A percentile compares a stretch with the other conserved stretches of the same genome.
These are phyloP conservation scores for Pammene fasciana DNA, from an alignment of 2,888 invertebrate genomes.

Conservation along the genomic window DNA sequence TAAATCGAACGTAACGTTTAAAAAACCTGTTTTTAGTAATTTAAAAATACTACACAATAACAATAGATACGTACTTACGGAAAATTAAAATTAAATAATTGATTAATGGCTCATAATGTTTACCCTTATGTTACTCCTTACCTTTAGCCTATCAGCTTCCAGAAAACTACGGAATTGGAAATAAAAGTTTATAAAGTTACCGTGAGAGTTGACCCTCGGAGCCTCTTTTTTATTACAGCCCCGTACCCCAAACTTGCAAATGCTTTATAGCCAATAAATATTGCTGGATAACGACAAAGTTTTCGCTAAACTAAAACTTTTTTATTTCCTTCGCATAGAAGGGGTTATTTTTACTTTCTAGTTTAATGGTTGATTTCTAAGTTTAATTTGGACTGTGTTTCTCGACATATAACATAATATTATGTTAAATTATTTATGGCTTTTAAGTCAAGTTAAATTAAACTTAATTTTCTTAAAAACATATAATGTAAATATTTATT, in stretches of 20 bases:
- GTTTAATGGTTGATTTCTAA: constrained; percentile 31
- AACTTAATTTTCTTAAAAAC: too few species aligned
- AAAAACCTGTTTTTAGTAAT: too few species aligned
- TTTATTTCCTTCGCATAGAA: constrained; percentile 44
- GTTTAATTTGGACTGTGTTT: not conserved
- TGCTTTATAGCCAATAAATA: constrained; percentile 70
- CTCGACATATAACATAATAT: too few species aligned
- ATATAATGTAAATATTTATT: not conserved
- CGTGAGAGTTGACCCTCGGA: constrained; percentile 57
- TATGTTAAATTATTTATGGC: not conserved
- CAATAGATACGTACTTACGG: too few species aligned
- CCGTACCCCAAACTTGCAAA: constrained; percentile 59
- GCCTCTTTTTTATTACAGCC: constrained; percentile 62
- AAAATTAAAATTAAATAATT: too few species aligned
- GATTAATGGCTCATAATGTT: too few species aligned
- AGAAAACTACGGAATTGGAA: constrained; percentile 52
- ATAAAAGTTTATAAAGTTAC: constrained; percentile 62
- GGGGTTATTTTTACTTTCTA: constrained; percentile 35
- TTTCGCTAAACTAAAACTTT: constrained; percentile 59
- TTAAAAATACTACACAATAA: too few species aligned
- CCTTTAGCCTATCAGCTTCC: constrained; percentile 20
- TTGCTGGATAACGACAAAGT: constrained; percentile 59
- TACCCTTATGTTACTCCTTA: too few species aligned
- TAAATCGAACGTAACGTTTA: too few species aligned
- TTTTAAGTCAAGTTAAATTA: not conserved